Conservation (phyloP, 2,113 vertebrate genomes). For the Gadus chalcogrammus region DNA sequence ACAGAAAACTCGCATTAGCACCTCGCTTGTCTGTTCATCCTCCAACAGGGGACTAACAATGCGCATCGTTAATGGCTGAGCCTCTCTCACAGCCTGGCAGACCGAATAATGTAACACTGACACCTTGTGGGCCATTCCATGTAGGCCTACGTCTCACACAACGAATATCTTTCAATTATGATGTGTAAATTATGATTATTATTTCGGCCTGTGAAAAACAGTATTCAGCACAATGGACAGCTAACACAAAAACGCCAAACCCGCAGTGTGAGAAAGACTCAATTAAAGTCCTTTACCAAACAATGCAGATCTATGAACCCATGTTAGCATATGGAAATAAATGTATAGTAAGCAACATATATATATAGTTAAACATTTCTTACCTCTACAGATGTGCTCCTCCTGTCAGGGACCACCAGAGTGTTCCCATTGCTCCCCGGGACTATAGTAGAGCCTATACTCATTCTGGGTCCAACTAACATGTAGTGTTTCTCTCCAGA, state of each 20-base stretch:
- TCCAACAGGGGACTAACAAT: too few relatives aligned
- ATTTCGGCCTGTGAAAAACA: neutral
- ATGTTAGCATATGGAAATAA: neutral
- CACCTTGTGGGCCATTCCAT: neutral
- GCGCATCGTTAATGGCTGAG: too few relatives aligned
- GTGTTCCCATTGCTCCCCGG: too few relatives aligned
- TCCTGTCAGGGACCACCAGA: conserved; percentile 23
- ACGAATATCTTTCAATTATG: neutral
- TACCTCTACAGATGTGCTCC: conserved; percentile 42
- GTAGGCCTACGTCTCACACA: neutral
- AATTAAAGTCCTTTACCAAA: too few relatives aligned
- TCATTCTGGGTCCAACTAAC: conserved; percentile 57
- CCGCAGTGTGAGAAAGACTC: too few relatives aligned
- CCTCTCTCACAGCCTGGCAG: too few relatives aligned
- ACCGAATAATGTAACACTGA: neutral
- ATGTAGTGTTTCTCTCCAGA: conserved; percentile 56
- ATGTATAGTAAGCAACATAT: too few relatives aligned
- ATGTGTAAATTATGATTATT: neutral
- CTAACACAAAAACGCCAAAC: neutral
- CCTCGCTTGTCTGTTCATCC: too few relatives aligned
- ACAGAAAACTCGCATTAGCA: too few relatives aligned
- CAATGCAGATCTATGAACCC: neutral
- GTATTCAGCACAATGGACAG: neutral
- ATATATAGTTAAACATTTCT: neutral
- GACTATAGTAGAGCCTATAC: conserved; percentile 6